Conservation (phyloP, 2,888 invertebrate species). For the Amiota mariae region DNA sequence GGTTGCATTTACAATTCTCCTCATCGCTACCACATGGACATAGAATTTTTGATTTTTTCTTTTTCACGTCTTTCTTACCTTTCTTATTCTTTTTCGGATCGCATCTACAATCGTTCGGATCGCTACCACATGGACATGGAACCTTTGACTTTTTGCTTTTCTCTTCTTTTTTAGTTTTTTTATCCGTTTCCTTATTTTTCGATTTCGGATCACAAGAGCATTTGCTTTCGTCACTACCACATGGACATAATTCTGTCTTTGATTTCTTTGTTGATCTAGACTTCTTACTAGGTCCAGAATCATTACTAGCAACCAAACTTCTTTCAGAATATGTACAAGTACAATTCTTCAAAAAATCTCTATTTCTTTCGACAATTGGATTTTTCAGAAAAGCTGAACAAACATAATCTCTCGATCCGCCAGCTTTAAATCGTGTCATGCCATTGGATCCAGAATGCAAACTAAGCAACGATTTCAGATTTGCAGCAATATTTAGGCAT, state of each 20-base stretch:
- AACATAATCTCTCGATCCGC: not conserved
- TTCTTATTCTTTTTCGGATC: not conserved
- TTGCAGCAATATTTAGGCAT: no score
- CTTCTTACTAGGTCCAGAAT: not conserved
- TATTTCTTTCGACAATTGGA: conserved; percentile 28
- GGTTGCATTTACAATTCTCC: not conserved
- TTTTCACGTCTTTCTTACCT: not conserved
- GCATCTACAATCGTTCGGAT: not conserved
- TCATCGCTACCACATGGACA: not conserved
- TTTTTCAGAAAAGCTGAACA: conserved; percentile 30
- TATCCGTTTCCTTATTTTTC: not conserved
- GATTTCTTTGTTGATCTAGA: no score
- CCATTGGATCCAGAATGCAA: no score
- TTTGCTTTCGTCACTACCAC: not conserved
- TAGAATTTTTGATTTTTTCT: not conserved
- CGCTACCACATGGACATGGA: conserved; percentile 1
- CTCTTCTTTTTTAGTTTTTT: not conserved
- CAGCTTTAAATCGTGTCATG: no score
- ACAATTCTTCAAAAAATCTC: not conserved
- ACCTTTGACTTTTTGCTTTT: conserved; percentile 2
- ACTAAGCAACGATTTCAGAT: no score
- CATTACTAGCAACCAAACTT: not conserved
- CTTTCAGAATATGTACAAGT: conserved; percentile 9
- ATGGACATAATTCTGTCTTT: not conserved
- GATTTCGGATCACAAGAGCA: not conserved